Evolutionary conservation across 2,888 invertebrate genomes (phyloP), one percentile per base, ranked within the genome.

Genomic region (Epinotia bilunana): DNA sequence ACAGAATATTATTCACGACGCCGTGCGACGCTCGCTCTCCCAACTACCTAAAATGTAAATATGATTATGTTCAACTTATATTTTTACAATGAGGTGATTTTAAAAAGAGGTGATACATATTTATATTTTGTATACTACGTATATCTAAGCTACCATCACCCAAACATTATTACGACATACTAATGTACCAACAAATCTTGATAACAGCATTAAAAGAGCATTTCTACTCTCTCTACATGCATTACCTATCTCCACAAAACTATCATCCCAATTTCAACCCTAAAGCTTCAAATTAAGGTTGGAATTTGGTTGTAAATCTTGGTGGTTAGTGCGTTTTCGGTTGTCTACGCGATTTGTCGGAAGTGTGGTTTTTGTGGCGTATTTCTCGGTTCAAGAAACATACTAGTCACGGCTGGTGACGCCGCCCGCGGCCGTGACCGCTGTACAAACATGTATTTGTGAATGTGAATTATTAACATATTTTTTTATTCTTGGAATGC

Each of bases 311-410:
- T 64, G 46, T n/a, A 3, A 5, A 16, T 23, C 1, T 3, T 9
- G 9, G 18, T 16, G 23, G 23, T 18, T 64, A 23, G 18, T 46
- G 0, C 3, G 43, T 23, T 49, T 46, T 16, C 3, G 23, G 23
- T 16, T 16, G 23, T 9, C 9, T 5, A 16, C 9, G 49, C 53
- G n/a, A 65, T 65, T 65, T 33, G 65, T 65, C 53, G 53, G 65
- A 65, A 65, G 28, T 55, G 53, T 53, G 23, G 64, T 64, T 65
- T 64, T 65, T 65, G 18, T 53, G 65, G 64, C 5, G 23, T 11
- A 62, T 72, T 57, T 67, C 72, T 58, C 72, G 75, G 75, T 75
- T 75, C 75, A 75, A 58, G 63, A 18, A 53, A 70, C 58, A 46
- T 61, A 75, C 75, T 72, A 72, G 75, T 75, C 55, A 72, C 72